Evolutionary conservation across 1,140 invertebrate genomes (phyloP).

Genomic region (Cyphomyrmex costatus): DNA sequence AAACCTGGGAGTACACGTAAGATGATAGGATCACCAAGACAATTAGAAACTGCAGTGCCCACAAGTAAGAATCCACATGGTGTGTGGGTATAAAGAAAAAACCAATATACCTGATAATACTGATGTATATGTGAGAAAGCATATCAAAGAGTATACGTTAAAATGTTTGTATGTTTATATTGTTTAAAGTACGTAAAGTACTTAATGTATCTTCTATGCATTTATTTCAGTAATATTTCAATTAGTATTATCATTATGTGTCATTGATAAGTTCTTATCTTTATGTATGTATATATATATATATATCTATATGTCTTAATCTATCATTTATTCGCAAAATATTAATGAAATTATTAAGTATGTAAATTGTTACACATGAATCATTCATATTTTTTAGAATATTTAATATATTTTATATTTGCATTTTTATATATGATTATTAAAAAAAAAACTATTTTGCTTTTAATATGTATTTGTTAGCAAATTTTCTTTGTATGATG

Average conservation of each 20-base stretch:
- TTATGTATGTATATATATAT: background rate
- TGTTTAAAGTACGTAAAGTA: conserved; percentile 43
- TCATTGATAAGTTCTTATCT: background rate
- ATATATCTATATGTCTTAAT: background rate
- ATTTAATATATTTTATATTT: conserved; percentile 23
- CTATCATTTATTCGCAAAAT: conserved; percentile 14
- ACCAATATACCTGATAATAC: conserved; percentile 44
- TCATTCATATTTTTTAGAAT: conserved; percentile 12
- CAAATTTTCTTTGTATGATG: conserved; percentile 1
- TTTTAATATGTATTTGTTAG: background rate
- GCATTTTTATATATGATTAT: conserved; percentile 2
- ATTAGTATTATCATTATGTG: conserved; percentile 41
- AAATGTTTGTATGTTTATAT: conserved; percentile 34
- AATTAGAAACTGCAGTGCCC: conserved; percentile 96
- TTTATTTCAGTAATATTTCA: conserved; percentile 24
- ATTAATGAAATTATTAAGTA: conserved; percentile 30
- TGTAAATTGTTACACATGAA: conserved; percentile 19
- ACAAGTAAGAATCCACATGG: conserved; percentile 98
- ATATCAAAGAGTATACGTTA: conserved; percentile 55
- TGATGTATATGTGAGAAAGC: conserved; percentile 38
- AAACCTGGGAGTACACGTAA: conserved; percentile 95
- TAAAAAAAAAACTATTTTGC: conserved; percentile 18
- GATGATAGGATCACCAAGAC: conserved; percentile 96
- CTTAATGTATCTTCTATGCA: conserved; percentile 33
- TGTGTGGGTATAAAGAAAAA: conserved; percentile 94